Evolutionary conservation across 2,888 invertebrate species (phyloP).

Genomic region (Labia minor): DNA sequence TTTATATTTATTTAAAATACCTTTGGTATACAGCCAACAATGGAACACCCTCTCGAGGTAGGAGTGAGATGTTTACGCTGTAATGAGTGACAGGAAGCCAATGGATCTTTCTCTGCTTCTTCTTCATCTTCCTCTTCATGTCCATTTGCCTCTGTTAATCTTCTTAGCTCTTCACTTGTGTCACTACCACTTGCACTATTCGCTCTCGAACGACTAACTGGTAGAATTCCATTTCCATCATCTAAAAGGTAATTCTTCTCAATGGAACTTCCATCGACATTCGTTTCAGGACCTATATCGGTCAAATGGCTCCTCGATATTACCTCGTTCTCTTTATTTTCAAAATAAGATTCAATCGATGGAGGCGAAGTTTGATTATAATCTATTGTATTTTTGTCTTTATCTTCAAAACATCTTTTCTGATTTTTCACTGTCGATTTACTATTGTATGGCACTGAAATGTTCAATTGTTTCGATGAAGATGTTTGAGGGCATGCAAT

Average conservation of each 20-base stretch:
- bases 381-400: not conserved
- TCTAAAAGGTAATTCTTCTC: too few species aligned
- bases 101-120: not conserved
- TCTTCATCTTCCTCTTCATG: not conserved
- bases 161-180: not conserved
- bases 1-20: not conserved
- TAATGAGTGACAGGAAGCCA: not conserved
- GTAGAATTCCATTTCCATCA: not conserved
- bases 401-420: not conserved
- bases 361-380: not conserved
- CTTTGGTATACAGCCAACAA: not conserved
- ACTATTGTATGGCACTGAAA: not conserved
- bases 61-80: not conserved
- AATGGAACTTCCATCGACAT: not conserved
- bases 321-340: not conserved
- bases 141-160: not conserved
- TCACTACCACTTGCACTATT: not conserved
- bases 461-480: not conserved
- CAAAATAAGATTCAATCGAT: not conserved
- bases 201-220: not conserved
- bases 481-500: not conserved
- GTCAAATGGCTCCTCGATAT: not conserved
- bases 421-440: not conserved
- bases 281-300: not conserved
- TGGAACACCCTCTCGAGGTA: not conserved